Evolutionary conservation across 2,113 vertebrate genomes (phyloP), one percentile per base, ranked within the genome.

Genomic region (Suncus etruscus): DNA sequence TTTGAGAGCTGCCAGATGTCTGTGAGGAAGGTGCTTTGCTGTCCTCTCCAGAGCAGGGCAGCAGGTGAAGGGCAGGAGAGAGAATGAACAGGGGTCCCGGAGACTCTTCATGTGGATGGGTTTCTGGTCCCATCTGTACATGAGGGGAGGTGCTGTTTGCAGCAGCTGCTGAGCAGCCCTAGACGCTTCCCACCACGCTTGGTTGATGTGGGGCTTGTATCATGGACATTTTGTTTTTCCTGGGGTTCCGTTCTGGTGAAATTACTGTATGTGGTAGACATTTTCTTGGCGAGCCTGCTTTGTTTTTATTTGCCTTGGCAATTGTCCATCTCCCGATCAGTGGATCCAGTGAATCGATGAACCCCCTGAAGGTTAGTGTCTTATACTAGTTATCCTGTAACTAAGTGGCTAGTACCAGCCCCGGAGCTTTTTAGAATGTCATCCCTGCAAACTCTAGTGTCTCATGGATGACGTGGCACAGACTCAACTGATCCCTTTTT

Each of bases 301-400:
- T 63, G 8, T 92, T 75, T 76, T 81, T 29, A 69, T 10, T 80
- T 70, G 65, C 14, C 29, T 84, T 47, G 51, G 25, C 76, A 48
- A 87, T 69, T 91, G 39, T 94, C 48, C 29, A 0, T 90, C 54
- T 95, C 20, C 70, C 68, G 58, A 66, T 54, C n/a, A 61, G 18
- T 48, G 58, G 25, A 80, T 58, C 24, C 39, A 54, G 50, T 83
- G 50, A 31, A 39, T 75, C 39, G 16, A 45, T 72, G 83, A 39
- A 7, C 14, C 29, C 48, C 58, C 22, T 20, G 54, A 54, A 14
- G 58, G 58, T 61, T 2, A 61, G 58, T 61, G 18, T 18, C 58
- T 20, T 20, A 20, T 61, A 61, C 58, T 61, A 61, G 58, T 61
- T 16, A 8, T 61, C 7, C 58, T 61, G 18, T 20, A 20, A 16